Conservation (phyloP, 2,797 vertebrate genomes). For the Rhabdomys pumilio region DNA sequence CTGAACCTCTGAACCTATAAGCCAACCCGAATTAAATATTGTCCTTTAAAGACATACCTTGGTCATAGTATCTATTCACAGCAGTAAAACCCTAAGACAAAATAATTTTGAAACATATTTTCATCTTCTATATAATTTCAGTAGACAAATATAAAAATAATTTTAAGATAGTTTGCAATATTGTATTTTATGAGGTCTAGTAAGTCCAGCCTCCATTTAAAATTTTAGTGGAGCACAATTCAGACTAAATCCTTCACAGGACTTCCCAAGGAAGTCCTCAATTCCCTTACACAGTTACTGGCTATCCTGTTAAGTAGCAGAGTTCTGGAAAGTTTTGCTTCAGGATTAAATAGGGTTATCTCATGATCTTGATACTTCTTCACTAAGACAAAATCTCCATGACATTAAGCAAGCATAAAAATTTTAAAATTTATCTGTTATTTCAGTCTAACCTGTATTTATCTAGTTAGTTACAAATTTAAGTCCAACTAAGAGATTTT, state of each 20-base stretch:
- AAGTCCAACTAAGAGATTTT: background rate
- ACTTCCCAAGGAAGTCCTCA: background rate
- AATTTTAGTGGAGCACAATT: background rate
- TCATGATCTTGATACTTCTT: background rate
- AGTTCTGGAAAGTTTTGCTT: background rate
- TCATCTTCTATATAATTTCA: background rate
- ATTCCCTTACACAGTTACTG: background rate
- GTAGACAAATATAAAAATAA: background rate
- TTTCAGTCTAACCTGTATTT: background rate
- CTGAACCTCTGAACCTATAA: background rate
- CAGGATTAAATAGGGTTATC: background rate
- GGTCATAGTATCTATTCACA: background rate
- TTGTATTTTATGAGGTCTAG: background rate
- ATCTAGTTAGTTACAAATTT: background rate
- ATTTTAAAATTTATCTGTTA: constrained; percentile 35
- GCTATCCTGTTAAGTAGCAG: background rate
- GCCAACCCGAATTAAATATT: background rate
- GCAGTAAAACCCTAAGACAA: background rate
- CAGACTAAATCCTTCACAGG: background rate
- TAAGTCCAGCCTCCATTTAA: background rate
- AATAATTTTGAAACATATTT: constrained; percentile 3
- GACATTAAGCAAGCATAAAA: background rate
- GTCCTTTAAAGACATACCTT: background rate
- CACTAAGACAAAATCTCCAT: constrained; percentile 7
- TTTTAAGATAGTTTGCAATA: background rate